Conservation (phyloP, 2,888 invertebrate genomes). For the Philaethria dido region DNA sequence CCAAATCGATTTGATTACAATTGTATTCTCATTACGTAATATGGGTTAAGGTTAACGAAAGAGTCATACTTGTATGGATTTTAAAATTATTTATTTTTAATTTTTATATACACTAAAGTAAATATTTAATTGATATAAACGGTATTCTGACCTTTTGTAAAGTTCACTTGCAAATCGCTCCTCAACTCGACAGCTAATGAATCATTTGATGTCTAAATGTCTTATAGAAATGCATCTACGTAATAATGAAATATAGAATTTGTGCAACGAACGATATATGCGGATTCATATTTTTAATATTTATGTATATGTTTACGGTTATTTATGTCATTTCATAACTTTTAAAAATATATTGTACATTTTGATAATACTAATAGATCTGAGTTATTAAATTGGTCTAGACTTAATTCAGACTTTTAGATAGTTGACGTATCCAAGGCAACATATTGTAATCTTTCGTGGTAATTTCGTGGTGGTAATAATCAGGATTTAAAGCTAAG, state of each 20-base stretch:
- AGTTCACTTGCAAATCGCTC: conserved; percentile 8
- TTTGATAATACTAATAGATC: background rate
- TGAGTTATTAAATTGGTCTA: background rate
- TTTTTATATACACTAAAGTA: background rate
- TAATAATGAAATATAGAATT: background rate
- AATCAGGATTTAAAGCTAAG: background rate
- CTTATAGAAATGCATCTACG: background rate
- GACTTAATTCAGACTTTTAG: background rate
- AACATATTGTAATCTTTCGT: background rate
- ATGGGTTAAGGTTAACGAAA: conserved; percentile 49
- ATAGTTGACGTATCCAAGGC: background rate
- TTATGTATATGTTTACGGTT: background rate
- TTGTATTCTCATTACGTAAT: conserved; percentile 45
- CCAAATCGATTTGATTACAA: conserved; percentile 49
- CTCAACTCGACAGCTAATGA: background rate
- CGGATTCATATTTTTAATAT: background rate
- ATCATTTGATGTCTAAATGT: background rate
- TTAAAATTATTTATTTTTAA: background rate
- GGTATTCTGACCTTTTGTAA: conserved; percentile 7
- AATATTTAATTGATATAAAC: conserved; percentile 19
- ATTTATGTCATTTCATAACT: background rate
- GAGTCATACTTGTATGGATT: background rate
- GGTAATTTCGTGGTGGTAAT: background rate
- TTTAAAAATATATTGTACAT: background rate
- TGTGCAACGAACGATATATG: background rate